phyloP scores from a whole-genome alignment of 2,797 vertebrate genomes.

The Coregonus ussuriensis region DNA sequence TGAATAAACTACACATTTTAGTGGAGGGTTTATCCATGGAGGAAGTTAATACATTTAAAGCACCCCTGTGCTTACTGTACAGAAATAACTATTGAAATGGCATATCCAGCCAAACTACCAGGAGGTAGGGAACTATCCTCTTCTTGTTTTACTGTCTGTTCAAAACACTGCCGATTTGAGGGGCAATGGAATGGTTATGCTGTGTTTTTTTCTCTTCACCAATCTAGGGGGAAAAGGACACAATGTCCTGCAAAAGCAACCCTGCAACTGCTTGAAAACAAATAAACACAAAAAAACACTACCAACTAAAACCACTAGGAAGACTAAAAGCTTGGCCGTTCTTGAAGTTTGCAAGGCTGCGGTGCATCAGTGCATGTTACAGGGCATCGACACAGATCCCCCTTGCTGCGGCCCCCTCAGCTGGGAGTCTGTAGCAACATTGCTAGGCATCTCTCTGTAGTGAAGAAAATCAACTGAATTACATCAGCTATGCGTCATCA shows the following conservation, averaged over 20 bases:
- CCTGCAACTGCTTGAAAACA: background rate
- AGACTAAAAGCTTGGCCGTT: background rate
- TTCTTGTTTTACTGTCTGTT: constrained; percentile 29
- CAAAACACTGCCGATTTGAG: background rate
- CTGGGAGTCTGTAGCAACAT: background rate
- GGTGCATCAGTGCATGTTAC: background rate
- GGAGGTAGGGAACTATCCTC: constrained; percentile 7
- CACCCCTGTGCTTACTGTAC: constrained; percentile 46
- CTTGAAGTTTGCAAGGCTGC: background rate
- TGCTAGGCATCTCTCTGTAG: no score
- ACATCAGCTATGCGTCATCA: background rate
- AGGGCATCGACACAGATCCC: background rate
- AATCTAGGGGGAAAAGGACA: background rate
- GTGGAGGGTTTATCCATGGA: constrained; percentile 39
- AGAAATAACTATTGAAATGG: constrained; percentile 53
- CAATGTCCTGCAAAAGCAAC: background rate
- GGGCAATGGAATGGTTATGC: background rate
- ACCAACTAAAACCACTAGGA: background rate
- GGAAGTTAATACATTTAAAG: constrained; percentile 52
- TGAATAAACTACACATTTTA: constrained; percentile 52
- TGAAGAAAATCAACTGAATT: no score
- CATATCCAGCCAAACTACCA: constrained; percentile 28
- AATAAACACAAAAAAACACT: background rate
- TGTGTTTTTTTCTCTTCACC: background rate
- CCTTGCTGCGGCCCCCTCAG: background rate